These are phyloP conservation scores for Euleptes europaea DNA, from an alignment of 2,113 vertebrate genomes.

Conservation along the genomic window DNA sequence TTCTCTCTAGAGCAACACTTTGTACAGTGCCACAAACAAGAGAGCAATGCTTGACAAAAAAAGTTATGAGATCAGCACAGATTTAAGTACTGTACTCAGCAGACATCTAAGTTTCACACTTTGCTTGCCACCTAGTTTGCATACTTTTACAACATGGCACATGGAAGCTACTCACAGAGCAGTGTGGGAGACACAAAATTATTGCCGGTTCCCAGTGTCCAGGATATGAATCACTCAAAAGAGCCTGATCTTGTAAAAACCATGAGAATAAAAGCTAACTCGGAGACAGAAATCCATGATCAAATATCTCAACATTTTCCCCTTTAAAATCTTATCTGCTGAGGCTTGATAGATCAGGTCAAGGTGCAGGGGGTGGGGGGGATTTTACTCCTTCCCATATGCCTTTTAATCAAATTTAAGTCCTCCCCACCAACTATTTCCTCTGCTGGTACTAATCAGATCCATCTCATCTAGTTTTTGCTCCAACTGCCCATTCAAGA, in stretches of 20 bases:
- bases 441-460: no score
- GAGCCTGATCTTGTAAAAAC: background rate
- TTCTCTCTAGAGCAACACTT: background rate
- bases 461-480: no score
- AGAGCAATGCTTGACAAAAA: background rate
- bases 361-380: no score
- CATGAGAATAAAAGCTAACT: background rate
- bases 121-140: background rate
- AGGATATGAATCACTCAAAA: background rate
- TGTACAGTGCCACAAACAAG: background rate
- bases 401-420: no score
- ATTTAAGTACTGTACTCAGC: background rate
- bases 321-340: no score
- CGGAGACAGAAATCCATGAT: no score
- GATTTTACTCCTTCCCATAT: no score
- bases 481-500: no score
- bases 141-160: background rate
- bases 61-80: constrained; percentile 1
- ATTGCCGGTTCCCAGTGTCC: background rate
- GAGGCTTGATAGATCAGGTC: no score
- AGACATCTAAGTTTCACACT: background rate
- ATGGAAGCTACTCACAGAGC: background rate
- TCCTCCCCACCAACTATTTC: no score
- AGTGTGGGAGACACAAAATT: background rate
- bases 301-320: no score